Conservation (phyloP, 2,888 invertebrate species). For the Nasonovia ribisnigri region DNA sequence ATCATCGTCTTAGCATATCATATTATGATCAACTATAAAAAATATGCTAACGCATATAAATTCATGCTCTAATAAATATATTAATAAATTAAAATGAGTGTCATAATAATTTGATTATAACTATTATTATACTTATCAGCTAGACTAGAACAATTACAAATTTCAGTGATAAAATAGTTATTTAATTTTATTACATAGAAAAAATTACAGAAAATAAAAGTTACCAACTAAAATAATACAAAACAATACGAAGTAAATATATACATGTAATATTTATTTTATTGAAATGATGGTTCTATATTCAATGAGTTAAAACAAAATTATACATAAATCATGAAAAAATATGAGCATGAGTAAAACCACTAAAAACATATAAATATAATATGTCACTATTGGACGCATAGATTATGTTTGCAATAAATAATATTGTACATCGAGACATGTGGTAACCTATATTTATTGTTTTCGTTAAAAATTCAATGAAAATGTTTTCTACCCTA, state of each 20-base stretch:
- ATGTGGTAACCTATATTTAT: not conserved
- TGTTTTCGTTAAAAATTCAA: constrained; percentile 5
- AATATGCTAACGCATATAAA: not conserved
- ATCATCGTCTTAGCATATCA: not conserved
- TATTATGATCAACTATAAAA: not conserved
- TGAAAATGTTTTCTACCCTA: not conserved
- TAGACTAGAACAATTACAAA: not conserved
- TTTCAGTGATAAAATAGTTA: not conserved
- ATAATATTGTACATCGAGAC: not conserved
- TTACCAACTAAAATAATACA: not conserved
- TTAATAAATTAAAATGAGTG: not conserved
- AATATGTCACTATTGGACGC: not conserved
- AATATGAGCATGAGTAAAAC: not conserved
- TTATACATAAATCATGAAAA: not conserved
- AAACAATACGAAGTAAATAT: not conserved
- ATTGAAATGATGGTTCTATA: not conserved
- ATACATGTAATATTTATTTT: not conserved
- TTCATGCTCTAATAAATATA: not conserved
- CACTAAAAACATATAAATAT: not conserved
- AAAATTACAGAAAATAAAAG: not conserved
- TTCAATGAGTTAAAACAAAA: not conserved
- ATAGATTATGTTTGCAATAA: constrained; percentile 8
- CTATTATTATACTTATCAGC: not conserved
- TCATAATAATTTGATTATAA: not conserved
- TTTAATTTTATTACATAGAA: not conserved